Percentiles rank a stretch among this genome's conserved stretches.
phyloP scores from a whole-genome alignment of 35 echinoderm and acorn worm species.

The Holothuria glaberrima region DNA sequence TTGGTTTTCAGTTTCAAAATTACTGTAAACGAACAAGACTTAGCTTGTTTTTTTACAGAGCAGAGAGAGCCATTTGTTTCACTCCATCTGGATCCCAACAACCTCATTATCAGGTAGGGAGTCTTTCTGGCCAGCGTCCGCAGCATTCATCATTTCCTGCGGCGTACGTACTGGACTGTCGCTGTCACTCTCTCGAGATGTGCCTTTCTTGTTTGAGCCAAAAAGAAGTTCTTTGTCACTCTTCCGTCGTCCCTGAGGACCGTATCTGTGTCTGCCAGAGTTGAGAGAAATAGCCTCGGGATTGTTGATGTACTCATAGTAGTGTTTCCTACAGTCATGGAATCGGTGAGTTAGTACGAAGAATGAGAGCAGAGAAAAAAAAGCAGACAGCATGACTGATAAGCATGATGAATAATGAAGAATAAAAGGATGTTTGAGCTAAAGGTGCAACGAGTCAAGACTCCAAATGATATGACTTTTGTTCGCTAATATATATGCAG shows the following conservation, averaged over 20 bases:
- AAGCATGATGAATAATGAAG: constrained; percentile 2
- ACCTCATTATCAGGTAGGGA: constrained; percentile 38
- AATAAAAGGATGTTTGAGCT: neutral
- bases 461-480: too few relatives aligned
- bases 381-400: constrained; percentile 18
- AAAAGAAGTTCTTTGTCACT: constrained; percentile 59
- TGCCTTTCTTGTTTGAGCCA: neutral
- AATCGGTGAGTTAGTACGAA: constrained; percentile 1
- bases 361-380: neutral
- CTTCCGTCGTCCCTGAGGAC: constrained; percentile 13
- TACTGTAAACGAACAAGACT: too few relatives aligned
- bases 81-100: constrained; percentile 20
- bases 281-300: constrained; percentile 66
- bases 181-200: neutral
- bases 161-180: constrained; percentile 48
- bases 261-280: constrained; percentile 55
- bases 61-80: neutral
- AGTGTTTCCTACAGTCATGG: constrained; percentile 28
- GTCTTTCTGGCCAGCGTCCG: constrained; percentile 18
- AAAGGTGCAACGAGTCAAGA: too few relatives aligned
- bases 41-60: too few relatives aligned
- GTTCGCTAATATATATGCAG: too few relatives aligned
- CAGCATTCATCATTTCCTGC: constrained; percentile 30
- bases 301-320: constrained; percentile 52
- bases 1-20: too few relatives aligned